Conservation (phyloP, 2,888 invertebrate genomes). For the Himalopsyche kuldschensis region DNA sequence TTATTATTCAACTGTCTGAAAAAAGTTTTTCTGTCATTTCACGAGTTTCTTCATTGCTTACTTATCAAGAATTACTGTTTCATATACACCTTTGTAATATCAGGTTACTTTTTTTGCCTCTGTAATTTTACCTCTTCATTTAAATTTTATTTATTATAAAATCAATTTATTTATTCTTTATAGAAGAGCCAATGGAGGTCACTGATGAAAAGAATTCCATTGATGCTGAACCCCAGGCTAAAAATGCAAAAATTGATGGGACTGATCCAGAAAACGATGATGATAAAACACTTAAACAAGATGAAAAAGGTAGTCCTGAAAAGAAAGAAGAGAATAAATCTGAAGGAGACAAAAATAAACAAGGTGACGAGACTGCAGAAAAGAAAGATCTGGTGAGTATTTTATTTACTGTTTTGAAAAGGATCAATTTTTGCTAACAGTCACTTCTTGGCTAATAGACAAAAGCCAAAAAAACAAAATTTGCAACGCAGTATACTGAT, state of each 20-base stretch:
- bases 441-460: too few relatives aligned
- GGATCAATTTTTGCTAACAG: too few relatives aligned
- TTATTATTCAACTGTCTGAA: neutral
- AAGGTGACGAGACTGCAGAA: constrained; percentile 34
- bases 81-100: too few relatives aligned
- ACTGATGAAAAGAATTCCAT: constrained; percentile 16
- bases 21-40: neutral
- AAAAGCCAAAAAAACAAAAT: too few relatives aligned
- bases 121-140: neutral
- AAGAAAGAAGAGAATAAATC: constrained; percentile 40
- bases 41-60: too few relatives aligned
- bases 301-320: constrained; percentile 40
- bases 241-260: neutral
- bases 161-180: neutral
- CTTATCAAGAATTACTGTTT: too few relatives aligned
- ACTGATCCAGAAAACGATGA: constrained; percentile 18
- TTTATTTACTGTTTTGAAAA: too few relatives aligned
- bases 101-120: too few relatives aligned
- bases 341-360: constrained; percentile 20
- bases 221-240: constrained; percentile 1
- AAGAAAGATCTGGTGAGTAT: constrained; percentile 32
- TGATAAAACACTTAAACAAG: neutral
- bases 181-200: constrained; percentile 42
- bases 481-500: too few relatives aligned
- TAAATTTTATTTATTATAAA: neutral